These are phyloP conservation scores for Cryptophagus acutangulus DNA, from an alignment of 2,888 invertebrate genomes.

Conservation along the genomic window DNA sequence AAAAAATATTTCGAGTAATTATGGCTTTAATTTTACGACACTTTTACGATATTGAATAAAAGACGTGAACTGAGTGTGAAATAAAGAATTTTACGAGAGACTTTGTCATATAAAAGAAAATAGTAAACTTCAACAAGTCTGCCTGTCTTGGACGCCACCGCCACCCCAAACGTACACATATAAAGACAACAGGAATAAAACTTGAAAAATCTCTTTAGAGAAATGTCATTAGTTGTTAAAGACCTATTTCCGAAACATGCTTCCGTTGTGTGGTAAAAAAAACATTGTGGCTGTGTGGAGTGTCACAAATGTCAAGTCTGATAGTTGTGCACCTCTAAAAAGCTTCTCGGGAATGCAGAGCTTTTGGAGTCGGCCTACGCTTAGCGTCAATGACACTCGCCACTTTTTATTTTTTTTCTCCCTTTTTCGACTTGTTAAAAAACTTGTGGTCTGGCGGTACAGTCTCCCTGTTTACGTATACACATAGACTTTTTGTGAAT, in stretches of 20 bases:
- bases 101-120: no score
- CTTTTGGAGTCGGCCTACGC: conserved; percentile 12
- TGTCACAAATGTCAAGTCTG: conserved; percentile 28
- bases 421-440: no score
- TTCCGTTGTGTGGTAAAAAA: conserved; percentile 32
- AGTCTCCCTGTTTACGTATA: no score
- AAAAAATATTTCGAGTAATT: no score
- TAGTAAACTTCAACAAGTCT: no score
- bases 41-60: no score
- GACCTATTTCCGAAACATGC: conserved; percentile 45
- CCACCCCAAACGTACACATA: no score
- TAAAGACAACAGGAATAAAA: neutral
- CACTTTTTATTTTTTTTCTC: conserved; percentile 7
- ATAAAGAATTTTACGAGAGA: no score
- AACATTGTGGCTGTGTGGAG: conserved; percentile 21
- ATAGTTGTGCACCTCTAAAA: conserved; percentile 19
- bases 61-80: no score
- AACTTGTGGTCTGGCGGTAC: no score
- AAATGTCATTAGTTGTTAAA: conserved; percentile 41
- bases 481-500: conserved; percentile 8
- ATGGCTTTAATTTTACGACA: no score
- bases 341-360: conserved; percentile 19
- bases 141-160: no score
- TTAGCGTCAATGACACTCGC: conserved; percentile 20
- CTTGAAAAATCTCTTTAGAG: conserved; percentile 5